Evolutionary conservation across 2,113 vertebrate species (phyloP).

Genomic region (Alectura lathami): DNA sequence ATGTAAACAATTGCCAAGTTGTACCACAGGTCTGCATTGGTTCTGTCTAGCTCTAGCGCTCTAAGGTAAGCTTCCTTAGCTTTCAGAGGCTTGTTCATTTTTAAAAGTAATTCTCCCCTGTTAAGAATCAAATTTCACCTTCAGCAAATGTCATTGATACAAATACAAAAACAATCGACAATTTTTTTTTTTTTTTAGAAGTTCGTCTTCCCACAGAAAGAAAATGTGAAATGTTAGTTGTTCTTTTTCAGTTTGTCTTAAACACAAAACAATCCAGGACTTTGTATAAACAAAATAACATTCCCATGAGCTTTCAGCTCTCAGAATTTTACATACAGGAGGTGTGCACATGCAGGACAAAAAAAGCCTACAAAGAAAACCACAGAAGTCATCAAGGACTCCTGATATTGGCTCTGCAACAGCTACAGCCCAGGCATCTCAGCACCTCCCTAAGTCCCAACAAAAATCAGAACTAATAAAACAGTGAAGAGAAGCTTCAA

Average conservation of each 20-base stretch:
- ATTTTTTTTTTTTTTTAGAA: neutral
- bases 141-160: neutral
- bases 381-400: neutral
- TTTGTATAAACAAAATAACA: neutral
- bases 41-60: slow-evolving; percentile 90
- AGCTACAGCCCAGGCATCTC: neutral
- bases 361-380: neutral
- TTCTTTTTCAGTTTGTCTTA: neutral
- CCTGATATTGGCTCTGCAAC: neutral
- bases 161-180: neutral
- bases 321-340: neutral
- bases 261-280: neutral
- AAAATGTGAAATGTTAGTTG: neutral
- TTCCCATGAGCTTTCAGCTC: neutral
- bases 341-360: neutral
- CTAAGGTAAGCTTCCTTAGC: slow-evolving; percentile 93
- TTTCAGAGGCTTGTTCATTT: slow-evolving; percentile 96
- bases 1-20: slow-evolving; percentile 98
- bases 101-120: slow-evolving; percentile 95
- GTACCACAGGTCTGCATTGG: slow-evolving; percentile 97
- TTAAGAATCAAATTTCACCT: slow-evolving; percentile 58
- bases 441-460: neutral
- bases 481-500: neutral
- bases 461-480: neutral
- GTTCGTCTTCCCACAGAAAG: neutral